Percentiles rank a stretch among this genome's conserved stretches.
Conservation (phyloP, 1,140 invertebrate species). For the Drosophila pseudoobscura region DNA sequence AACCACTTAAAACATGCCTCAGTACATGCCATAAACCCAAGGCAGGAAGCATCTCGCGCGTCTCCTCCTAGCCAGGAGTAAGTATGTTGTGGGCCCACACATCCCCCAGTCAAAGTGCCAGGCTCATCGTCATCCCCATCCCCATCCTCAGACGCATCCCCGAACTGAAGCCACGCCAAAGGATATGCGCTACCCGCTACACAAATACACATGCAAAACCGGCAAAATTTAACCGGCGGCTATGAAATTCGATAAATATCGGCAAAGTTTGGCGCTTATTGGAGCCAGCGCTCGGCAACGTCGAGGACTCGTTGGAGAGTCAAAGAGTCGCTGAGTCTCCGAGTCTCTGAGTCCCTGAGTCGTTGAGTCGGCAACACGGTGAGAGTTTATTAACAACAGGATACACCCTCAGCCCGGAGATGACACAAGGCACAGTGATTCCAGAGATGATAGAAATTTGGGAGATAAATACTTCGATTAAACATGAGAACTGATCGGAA, state of each 20-base stretch:
- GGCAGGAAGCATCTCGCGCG: constrained; percentile 45
- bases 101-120: constrained; percentile 1
- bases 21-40: constrained; percentile 80
- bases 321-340: constrained; percentile 36
- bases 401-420: constrained; percentile 37
- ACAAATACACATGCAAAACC: constrained; percentile 56
- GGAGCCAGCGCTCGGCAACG: constrained; percentile 23
- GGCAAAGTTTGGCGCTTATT: constrained; percentile 71
- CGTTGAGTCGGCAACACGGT: constrained; percentile 21
- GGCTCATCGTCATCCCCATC: too few relatives aligned
- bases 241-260: constrained; percentile 82
- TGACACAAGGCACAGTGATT: constrained; percentile 32
- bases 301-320: constrained; percentile 31
- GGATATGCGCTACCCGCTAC: constrained; percentile 18
- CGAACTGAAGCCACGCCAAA: constrained; percentile 20
- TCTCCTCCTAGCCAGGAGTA: background rate
- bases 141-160: too few relatives aligned
- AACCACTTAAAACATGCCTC: constrained; percentile 83
- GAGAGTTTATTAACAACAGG: constrained; percentile 78
- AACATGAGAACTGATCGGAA: too few relatives aligned
- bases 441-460: too few relatives aligned
- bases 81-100: constrained; percentile 43
- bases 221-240: constrained; percentile 76
- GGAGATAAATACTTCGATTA: too few relatives aligned
- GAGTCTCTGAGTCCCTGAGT: constrained; percentile 20